Evolutionary conservation across 2,888 invertebrate species (phyloP), one percentile per base, ranked within the genome.

Genomic region (Acronicta alni): DNA sequence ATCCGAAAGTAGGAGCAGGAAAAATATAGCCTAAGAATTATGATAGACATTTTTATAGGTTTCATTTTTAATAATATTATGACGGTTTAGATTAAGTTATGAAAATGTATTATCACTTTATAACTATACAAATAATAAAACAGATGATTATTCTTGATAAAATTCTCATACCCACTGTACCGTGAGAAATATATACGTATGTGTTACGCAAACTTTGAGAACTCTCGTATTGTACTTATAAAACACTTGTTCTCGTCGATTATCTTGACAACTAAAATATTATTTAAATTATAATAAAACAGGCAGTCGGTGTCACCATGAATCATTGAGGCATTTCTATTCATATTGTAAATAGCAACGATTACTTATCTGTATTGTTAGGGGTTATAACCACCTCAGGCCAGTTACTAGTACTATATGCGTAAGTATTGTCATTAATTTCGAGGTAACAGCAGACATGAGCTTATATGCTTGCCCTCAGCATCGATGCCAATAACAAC

Each of bases 321-420:
- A n/a, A n/a, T 35, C 35, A 35, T n/a, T 7, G 35, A 6, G n/a
- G 35, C 5, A 35, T n/a, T 35, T 35, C 35, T n/a, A n/a, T n/a
- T 35, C n/a, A 35, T 35, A 35, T 35, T 35, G n/a, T 35, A 35
- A 35, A 35, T n/a, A 35, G n/a, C 14, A n/a, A n/a, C n/a, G 35
- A 35, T n/a, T 35, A 35, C 8, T 35, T 35, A 35, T 35, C 7
- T 6, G 7, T n/a, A 35, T 32, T 5, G 3, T 14, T 3, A 5
- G 12, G 2, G 1, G 14, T 32, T 26, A n/a, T n/a, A n/a, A n/a
- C n/a, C n/a, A n/a, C n/a, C n/a, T n/a, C n/a, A n/a, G n/a, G n/a
- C n/a, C n/a, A n/a, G n/a, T n/a, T n/a, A n/a, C n/a, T n/a, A n/a
- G n/a, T n/a, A n/a, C n/a, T n/a, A n/a, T n/a, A n/a, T n/a, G n/a